Evolutionary conservation across 2,113 vertebrate genomes (phyloP).

Genomic region (Phrynosoma platyrhinos): DNA sequence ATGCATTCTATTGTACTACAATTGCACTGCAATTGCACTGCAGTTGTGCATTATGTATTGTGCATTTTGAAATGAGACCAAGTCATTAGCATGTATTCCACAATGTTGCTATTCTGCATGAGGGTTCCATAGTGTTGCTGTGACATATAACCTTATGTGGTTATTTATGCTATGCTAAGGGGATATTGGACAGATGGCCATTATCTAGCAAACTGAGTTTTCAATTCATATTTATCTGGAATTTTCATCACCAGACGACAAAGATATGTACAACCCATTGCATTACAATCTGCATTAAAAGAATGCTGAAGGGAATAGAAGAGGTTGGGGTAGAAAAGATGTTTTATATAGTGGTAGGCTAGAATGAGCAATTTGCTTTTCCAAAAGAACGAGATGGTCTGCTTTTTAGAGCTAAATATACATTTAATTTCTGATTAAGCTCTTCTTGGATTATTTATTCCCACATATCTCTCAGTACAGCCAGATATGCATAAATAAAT

Average conservation of each 20-base stretch:
- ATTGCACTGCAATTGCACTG: no score
- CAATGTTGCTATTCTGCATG: no score
- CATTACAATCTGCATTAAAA: neutral
- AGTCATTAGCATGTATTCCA: no score
- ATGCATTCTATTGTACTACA: no score
- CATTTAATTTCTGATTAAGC: slow-evolving; percentile 55
- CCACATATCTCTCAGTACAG: slow-evolving; percentile 34
- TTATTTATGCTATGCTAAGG: no score
- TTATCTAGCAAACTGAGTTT: no score
- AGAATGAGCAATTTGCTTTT: neutral
- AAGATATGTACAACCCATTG: neutral
- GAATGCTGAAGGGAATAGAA: neutral
- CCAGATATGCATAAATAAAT: slow-evolving; percentile 49
- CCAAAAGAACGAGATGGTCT: neutral
- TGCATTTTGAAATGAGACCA: no score
- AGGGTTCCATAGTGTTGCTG: no score
- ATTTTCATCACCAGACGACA: neutral
- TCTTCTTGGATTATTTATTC: slow-evolving; percentile 53
- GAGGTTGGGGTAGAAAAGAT: no score
- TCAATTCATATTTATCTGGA: neutral
- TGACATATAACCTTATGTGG: no score
- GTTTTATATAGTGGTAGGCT: neutral
- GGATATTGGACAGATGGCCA: no score
- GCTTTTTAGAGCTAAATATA: slow-evolving; percentile 38
- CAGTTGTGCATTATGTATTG: no score